A percentile compares a stretch with the other conserved stretches of the same genome.
Conservation (phyloP, 1,140 invertebrate species). For the Tetramorium alpestre region DNA sequence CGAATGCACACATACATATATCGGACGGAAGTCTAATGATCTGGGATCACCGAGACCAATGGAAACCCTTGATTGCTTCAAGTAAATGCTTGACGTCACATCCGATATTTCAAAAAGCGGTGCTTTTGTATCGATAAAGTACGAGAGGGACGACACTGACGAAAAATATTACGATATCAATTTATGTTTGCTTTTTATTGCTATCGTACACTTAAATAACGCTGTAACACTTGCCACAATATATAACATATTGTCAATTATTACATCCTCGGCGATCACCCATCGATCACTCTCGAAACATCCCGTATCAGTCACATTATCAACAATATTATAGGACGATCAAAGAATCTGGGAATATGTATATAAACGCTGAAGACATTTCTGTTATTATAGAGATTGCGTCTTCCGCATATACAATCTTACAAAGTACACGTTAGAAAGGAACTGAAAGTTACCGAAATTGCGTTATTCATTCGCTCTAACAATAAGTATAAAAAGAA, state of each 20-base stretch:
- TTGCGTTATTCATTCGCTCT: conserved; percentile 30
- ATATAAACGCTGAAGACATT: not conserved
- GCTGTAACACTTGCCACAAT: conserved; percentile 73
- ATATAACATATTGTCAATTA: conserved; percentile 68
- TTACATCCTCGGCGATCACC: conserved; percentile 41
- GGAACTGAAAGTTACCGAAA: conserved; percentile 23
- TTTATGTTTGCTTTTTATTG: conserved; percentile 70
- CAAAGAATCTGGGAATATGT: not conserved
- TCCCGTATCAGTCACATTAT: conserved; percentile 52
- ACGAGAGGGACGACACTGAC: not conserved
- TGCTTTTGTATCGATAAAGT: not conserved
- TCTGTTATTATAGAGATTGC: conserved; percentile 31
- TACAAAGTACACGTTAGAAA: conserved; percentile 63
- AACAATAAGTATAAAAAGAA: conserved; percentile 15
- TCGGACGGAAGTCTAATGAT: not conserved
- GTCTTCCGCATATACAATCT: conserved; percentile 62
- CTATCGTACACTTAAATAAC: conserved; percentile 79
- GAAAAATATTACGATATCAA: not conserved
- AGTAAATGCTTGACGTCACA: not conserved
- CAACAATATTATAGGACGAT: conserved; percentile 61
- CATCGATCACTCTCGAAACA: conserved; percentile 51
- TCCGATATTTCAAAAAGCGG: conserved; percentile 41
- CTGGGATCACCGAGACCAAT: conserved; percentile 21
- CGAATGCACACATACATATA: not conserved
- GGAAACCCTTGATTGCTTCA: not conserved